These are phyloP conservation scores for Fringilla coelebs DNA, from an alignment of 2,797 vertebrate genomes.

Conservation along the genomic window DNA sequence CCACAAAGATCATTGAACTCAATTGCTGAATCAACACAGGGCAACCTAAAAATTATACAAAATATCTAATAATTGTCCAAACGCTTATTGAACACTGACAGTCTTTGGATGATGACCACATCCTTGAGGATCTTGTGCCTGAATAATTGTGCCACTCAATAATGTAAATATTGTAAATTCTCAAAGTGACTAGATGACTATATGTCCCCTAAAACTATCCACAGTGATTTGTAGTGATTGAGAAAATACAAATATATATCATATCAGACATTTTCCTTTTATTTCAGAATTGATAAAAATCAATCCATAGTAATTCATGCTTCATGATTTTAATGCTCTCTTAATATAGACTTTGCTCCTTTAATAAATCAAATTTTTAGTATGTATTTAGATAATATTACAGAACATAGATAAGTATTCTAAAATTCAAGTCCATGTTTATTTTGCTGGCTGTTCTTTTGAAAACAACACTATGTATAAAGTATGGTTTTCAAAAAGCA, in stretches of 20 bases:
- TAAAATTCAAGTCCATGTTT: neutral
- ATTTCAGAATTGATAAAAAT: neutral
- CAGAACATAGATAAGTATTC: neutral
- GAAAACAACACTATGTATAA: neutral
- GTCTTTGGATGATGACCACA: neutral
- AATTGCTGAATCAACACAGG: neutral
- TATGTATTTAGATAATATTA: neutral
- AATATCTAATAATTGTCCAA: neutral
- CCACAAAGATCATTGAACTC: neutral
- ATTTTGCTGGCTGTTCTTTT: neutral
- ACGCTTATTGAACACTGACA: neutral
- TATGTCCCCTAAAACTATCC: neutral
- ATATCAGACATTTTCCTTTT: neutral
- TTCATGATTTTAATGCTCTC: accelerated
- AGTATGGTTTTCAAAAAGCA: neutral
- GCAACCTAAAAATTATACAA: neutral
- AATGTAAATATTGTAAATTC: neutral
- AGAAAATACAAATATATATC: neutral
- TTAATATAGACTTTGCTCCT: neutral
- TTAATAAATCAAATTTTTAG: neutral
- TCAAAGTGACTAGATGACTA: neutral
- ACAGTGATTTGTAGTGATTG: neutral
- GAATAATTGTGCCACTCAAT: accelerated
- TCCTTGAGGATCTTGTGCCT: neutral
- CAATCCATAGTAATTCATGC: neutral